Percentiles rank a stretch among this genome's conserved stretches.
Evolutionary conservation across 2,888 invertebrate species (phyloP).

Genomic region (Cyrtodaria siliqua): DNA sequence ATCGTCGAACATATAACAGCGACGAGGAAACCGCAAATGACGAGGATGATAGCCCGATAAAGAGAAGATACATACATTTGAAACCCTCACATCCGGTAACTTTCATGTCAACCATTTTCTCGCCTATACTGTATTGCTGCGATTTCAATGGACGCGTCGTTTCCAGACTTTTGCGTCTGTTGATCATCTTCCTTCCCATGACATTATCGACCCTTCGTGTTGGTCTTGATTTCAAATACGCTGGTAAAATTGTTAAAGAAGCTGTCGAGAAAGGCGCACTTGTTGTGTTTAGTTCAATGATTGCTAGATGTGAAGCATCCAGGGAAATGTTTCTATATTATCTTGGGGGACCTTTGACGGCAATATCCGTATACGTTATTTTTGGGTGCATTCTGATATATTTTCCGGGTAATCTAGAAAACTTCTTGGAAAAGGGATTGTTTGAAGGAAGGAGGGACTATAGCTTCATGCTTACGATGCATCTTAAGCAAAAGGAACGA

Average conservation of each 20-base stretch:
- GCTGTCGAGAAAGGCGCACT: constrained; percentile 41
- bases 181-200: constrained; percentile 24
- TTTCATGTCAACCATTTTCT: constrained; percentile 24
- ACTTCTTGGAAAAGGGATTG: constrained; percentile 21
- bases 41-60: not conserved
- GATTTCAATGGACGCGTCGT: constrained; percentile 3
- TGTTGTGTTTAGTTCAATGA: constrained; percentile 38
- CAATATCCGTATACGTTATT: constrained; percentile 21
- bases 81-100: constrained; percentile 22
- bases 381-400: constrained; percentile 28
- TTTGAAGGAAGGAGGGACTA: not conserved
- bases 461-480: constrained; percentile 5
- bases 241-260: constrained; percentile 9
- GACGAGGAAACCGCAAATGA: too few relatives aligned
- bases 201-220: constrained; percentile 11
- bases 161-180: constrained; percentile 16
- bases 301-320: constrained; percentile 14
- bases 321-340: constrained; percentile 18
- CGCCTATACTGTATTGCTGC: constrained; percentile 8
- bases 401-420: constrained; percentile 32
- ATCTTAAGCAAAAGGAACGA: constrained; percentile 7
- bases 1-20: too few relatives aligned
- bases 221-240: constrained; percentile 23
- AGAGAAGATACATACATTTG: constrained; percentile 1
- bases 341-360: constrained; percentile 35